Base-by-base conservation (phyloP, 2,888 invertebrate species). In the Amphipyra tragopoginis region DNA sequence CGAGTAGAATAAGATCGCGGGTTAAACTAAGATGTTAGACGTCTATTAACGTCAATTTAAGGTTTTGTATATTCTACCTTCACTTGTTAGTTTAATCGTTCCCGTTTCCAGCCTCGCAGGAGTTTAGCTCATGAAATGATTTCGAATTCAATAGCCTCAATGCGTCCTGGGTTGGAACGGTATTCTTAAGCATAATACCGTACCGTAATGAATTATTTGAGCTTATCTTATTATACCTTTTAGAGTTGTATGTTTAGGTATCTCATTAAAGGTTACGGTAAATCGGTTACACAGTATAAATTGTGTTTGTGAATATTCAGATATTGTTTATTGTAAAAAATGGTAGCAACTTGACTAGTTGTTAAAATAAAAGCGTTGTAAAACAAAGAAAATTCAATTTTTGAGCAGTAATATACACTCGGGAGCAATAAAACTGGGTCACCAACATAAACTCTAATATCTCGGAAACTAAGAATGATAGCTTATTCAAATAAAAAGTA, bases 31-130 rank as follows among this genome's bases (percentile, higher is more conserved):
- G 76, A 65, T 76, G 76, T 72, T 76, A 42, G 34, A 56, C 14
- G 68, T 76, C 76, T 51, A 76, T 76, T 75, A 76, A 63, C 65
- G 76, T 76, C 76, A 79, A 55, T 72, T 65, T 61, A 60, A 60
- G 34, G 63, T 64, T 64, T 59, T 44, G 39, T 76, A 47, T 58
- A 62, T 59, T 56, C 69, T 74, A 64, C 62, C 62, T 65, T 72
- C 62, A 75, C 72, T 72, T 60, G 73, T 72, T 71, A 72, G 52
- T 45, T 72, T 65, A 71, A 75, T 71, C 66, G 67, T 55, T 70
- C 49, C 59, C 42, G 49, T 78, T 70, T 72, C 21, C 21, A 21
- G 21, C 21, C 42, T 45, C 61, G n/a, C 40, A 64, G 72, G 58
- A 64, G 45, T 34, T 53, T 45, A 47, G 29, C 48, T 65, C 21